Conservation (phyloP, 2,888 invertebrate species). For the Chrysolina americana region DNA sequence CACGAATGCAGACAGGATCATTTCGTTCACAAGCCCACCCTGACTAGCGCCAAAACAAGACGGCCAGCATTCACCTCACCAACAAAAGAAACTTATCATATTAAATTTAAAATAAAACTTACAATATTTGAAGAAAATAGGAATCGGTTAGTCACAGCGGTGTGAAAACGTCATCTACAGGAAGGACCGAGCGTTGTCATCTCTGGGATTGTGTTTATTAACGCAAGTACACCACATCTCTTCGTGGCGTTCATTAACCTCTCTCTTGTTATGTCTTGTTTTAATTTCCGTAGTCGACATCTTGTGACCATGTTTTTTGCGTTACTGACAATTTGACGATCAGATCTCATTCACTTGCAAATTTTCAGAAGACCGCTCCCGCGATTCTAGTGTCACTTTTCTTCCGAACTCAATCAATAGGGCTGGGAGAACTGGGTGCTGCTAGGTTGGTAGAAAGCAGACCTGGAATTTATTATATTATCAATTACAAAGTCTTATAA, state of each 20-base stretch:
- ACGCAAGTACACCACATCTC: slow-evolving; percentile 26
- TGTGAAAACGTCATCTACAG: slow-evolving; percentile 59
- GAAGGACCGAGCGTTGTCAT: slow-evolving; percentile 45
- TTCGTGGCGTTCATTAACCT: slow-evolving; percentile 28
- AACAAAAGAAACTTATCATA: slow-evolving; percentile 41
- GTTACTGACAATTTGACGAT: slow-evolving; percentile 63
- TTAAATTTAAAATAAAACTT: slow-evolving; percentile 49
- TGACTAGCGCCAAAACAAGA: slow-evolving; percentile 21
- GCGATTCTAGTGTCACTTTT: slow-evolving; percentile 63
- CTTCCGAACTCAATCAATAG: slow-evolving; percentile 73
- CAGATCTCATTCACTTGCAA: slow-evolving; percentile 65
- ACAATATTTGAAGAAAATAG: slow-evolving; percentile 48
- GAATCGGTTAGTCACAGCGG: slow-evolving; percentile 56
- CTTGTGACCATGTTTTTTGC: slow-evolving; percentile 59
- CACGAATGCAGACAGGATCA: slow-evolving; percentile 12
- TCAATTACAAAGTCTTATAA: no score
- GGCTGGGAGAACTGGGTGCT: slow-evolving; percentile 77
- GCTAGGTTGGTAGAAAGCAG: slow-evolving; percentile 73
- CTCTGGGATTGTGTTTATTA: slow-evolving; percentile 28
- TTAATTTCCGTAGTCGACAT: slow-evolving; percentile 56
- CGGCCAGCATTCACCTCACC: slow-evolving; percentile 6
- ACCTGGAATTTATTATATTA: slow-evolving; percentile 63
- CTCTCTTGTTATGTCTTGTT: slow-evolving; percentile 33
- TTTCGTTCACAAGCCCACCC: neutral
- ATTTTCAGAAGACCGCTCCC: slow-evolving; percentile 67